Conservation (phyloP, 2,888 invertebrate genomes). For the Drosophila pseudotakahashii region DNA sequence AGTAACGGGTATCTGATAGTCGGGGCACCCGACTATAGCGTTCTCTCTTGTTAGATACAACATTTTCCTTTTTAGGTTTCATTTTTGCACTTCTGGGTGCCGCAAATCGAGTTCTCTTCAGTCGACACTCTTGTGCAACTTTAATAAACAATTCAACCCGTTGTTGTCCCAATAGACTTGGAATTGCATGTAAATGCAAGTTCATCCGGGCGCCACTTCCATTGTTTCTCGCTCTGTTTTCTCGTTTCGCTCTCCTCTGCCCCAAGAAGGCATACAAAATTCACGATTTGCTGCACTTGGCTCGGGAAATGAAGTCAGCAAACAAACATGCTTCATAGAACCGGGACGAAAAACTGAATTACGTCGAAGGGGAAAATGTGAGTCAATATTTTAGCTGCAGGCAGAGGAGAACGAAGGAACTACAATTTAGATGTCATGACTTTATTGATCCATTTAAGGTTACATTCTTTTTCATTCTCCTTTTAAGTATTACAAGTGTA, state of each 20-base stretch:
- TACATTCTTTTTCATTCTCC: not conserved
- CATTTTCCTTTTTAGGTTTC: not conserved
- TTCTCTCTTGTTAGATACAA: too few relatives aligned
- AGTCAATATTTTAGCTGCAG: conserved; percentile 34
- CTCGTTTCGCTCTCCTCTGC: too few relatives aligned
- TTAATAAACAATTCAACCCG: conserved; percentile 39
- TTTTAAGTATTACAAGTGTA: not conserved
- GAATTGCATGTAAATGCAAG: conserved; percentile 31
- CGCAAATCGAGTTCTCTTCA: conserved; percentile 4
- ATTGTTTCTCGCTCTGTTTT: conserved; percentile 38
- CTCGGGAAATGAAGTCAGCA: conserved; percentile 27
- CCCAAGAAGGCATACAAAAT: conserved; percentile 34
- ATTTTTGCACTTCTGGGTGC: not conserved
- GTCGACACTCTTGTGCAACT: conserved; percentile 22
- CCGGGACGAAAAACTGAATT: conserved; percentile 14
- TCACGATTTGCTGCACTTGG: conserved; percentile 31
- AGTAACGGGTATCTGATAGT: too few relatives aligned
- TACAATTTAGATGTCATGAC: not conserved
- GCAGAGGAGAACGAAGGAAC: not conserved
- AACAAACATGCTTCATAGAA: conserved; percentile 12
- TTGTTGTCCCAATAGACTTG: conserved; percentile 22
- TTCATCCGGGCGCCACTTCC: conserved; percentile 43
- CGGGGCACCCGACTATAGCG: too few relatives aligned
- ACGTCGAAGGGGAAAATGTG: conserved; percentile 23
- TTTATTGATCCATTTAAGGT: conserved; percentile 21